phyloP scores from a whole-genome alignment of 2,888 invertebrate species.

The Zootermopsis nevadensis region DNA sequence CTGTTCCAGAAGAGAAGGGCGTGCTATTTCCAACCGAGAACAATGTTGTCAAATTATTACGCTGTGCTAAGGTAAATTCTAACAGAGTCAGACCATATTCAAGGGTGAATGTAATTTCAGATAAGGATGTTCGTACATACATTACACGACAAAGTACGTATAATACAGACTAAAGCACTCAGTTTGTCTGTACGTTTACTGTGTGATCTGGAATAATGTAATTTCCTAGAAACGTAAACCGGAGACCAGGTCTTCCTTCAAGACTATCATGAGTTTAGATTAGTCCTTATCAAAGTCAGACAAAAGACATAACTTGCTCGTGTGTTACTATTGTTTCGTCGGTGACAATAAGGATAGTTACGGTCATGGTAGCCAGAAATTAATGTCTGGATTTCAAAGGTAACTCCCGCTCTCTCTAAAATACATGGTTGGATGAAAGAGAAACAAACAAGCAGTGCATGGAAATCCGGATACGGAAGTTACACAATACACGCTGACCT shows the following conservation, averaged over 20 bases:
- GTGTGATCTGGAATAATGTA: background rate
- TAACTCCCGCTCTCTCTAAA: slow-evolving; percentile 1
- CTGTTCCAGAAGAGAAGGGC: too few relatives aligned
- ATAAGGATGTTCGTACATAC: background rate
- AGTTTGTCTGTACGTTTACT: background rate
- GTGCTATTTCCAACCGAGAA: background rate
- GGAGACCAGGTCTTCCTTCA: background rate
- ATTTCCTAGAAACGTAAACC: background rate
- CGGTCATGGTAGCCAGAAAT: background rate
- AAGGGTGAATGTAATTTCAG: background rate
- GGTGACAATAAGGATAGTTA: background rate
- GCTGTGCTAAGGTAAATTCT: background rate
- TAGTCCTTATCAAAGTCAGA: background rate
- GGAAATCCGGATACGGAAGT: slow-evolving; percentile 25
- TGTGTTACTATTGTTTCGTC: background rate
- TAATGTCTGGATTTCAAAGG: background rate
- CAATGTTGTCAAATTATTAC: background rate
- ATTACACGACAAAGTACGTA: background rate
- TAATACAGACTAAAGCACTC: background rate
- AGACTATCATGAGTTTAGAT: background rate
- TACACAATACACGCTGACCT: background rate
- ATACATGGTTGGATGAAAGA: background rate
- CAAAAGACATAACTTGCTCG: background rate
- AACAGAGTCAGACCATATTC: background rate
- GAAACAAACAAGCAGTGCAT: background rate